A percentile compares a stretch with the other conserved stretches of the same genome.
Evolutionary conservation across 1,140 invertebrate genomes (phyloP).

Genomic region (Zelostemma sp.): DNA sequence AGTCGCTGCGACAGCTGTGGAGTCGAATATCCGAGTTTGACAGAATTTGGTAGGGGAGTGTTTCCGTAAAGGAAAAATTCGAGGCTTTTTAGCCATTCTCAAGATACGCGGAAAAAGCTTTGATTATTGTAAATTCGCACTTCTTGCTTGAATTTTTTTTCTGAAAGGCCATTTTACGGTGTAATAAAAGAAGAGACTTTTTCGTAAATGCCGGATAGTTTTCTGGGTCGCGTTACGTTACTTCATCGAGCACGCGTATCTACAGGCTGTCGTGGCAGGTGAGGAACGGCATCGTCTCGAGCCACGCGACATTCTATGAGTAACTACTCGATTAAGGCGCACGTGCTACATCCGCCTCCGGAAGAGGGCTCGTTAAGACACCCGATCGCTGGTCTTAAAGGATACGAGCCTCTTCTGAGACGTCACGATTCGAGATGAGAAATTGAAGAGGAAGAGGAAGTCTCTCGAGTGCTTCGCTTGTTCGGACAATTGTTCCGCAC

Average conservation of each 20-base stretch:
- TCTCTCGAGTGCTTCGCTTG: neutral
- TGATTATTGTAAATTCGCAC: too few relatives aligned
- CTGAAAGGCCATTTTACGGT: too few relatives aligned
- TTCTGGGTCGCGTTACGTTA: too few relatives aligned
- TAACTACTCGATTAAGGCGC: conserved; percentile 13
- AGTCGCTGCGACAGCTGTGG: neutral
- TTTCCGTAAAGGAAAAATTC: too few relatives aligned
- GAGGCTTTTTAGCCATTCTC: too few relatives aligned
- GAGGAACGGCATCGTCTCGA: conserved; percentile 29
- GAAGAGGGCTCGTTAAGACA: conserved; percentile 34
- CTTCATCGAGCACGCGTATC: conserved; percentile 19
- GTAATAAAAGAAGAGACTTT: too few relatives aligned
- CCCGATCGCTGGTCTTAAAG: conserved; percentile 15
- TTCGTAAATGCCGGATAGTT: too few relatives aligned
- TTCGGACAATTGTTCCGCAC: neutral
- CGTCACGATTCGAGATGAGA: conserved; percentile 12
- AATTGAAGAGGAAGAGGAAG: conserved; percentile 34
- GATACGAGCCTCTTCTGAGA: conserved; percentile 32
- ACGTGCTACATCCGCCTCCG: conserved; percentile 41
- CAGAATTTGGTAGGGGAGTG: too few relatives aligned
- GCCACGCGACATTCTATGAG: conserved; percentile 41
- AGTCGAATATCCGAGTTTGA: too few relatives aligned
- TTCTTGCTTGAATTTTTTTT: too few relatives aligned
- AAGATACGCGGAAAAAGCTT: too few relatives aligned
- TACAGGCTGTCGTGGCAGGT: conserved; percentile 42